Evolutionary conservation across 2,888 invertebrate genomes (phyloP), one percentile per base, ranked within the genome.

Genomic region (Rutpela maculata): DNA sequence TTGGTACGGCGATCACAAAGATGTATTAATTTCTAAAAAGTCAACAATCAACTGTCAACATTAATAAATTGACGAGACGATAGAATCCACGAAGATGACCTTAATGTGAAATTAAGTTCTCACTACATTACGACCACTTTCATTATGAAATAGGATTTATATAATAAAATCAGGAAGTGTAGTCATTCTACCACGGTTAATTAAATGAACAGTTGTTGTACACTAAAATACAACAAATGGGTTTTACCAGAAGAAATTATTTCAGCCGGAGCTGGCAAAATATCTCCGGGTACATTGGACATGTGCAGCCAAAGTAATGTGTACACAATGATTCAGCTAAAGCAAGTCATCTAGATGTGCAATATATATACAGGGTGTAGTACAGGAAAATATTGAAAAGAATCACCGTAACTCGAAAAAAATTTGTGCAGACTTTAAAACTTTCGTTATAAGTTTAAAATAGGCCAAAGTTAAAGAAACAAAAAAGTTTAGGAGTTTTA

Each of bases 231-330:
- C 19, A 70, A 77, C 63, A 60, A 60, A 65, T 76, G 71, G 72
- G 76, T 71, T 76, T 71, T 72, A 71, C 71, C 67, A 70, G 67
- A 67, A 67, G 71, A 75, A 71, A 75, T 59, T 55, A 56, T 65
- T 71, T 65, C 22, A 76, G 71, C 76, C 76, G 71, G 76, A 76
- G 75, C 69, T 75, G 55, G 69, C 62, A 55, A 65, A 69, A 68
- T 69, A 75, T 69, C 75, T 75, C 75, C 75, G 75, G 75, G 68
- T 75, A 70, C 70, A 60, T 59, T 70, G 43, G 60, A 43, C 43
- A 65, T 22, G 19, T 22, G 65, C 65, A 65, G 60, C 11, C 19
- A 38, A 60, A 60, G 60, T 60, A 43, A 50, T 70, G 43, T 35
- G 31, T 60, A 70, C 43, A n/a, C 70, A 70, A 60, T 70, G 70